Evolutionary conservation across 2,797 vertebrate genomes (phyloP).

Genomic region (Centropyge bicolor): DNA sequence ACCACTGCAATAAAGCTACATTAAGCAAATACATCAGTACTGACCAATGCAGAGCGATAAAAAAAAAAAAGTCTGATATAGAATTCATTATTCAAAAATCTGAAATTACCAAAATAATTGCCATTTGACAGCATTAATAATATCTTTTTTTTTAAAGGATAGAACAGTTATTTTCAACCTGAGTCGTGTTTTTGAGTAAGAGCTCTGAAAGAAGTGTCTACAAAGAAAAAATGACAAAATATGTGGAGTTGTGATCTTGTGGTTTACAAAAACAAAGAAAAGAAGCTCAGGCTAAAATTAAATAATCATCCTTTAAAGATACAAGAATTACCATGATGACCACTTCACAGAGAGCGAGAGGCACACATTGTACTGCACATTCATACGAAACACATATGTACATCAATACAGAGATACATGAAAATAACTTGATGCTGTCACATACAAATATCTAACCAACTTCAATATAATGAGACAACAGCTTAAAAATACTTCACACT

Average conservation of each 20-base stretch:
- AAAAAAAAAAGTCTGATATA: slow-evolving; percentile 42
- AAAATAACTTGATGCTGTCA: slow-evolving; percentile 28
- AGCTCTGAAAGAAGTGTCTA: neutral
- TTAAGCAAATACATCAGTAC: slow-evolving; percentile 46
- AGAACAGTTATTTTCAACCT: slow-evolving; percentile 40
- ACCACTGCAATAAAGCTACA: slow-evolving; percentile 42
- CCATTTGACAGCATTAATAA: slow-evolving; percentile 3
- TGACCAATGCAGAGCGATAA: slow-evolving; percentile 40
- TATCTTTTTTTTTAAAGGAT: slow-evolving; percentile 33
- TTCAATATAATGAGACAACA: slow-evolving; percentile 23
- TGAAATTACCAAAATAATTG: slow-evolving; percentile 14
- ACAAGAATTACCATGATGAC: slow-evolving; percentile 41
- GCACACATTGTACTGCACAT: slow-evolving; percentile 75
- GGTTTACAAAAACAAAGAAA: neutral
- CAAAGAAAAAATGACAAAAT: neutral
- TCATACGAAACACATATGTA: slow-evolving; percentile 53
- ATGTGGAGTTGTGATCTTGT: neutral
- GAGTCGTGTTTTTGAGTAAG: slow-evolving; percentile 4
- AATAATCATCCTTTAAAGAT: slow-evolving; percentile 39
- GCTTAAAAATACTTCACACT: slow-evolving; percentile 36
- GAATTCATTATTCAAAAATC: neutral
- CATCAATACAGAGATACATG: slow-evolving; percentile 41
- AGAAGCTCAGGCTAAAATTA: slow-evolving; percentile 27
- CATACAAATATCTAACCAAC: slow-evolving; percentile 31
- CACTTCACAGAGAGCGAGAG: slow-evolving; percentile 57